Conservation (phyloP, 2,888 invertebrate species). For the Cheiracanthium punctorium region DNA sequence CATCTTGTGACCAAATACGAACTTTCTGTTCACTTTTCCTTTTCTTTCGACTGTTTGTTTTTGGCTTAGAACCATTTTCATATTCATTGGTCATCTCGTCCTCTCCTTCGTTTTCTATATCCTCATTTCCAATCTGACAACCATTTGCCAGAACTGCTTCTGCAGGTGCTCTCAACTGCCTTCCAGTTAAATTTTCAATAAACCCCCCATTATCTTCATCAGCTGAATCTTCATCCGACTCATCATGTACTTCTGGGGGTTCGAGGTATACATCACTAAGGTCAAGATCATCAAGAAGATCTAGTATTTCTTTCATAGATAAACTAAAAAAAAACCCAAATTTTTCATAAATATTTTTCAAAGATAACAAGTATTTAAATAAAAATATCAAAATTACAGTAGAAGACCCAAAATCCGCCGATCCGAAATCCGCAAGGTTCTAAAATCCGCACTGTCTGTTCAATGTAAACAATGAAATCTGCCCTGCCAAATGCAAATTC, state of each 20-base stretch:
- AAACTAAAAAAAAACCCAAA: no score
- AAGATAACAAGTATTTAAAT: no score
- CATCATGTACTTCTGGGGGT: not conserved
- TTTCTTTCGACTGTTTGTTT: not conserved
- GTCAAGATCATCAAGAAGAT: no score
- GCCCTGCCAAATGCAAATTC: no score
- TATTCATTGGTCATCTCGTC: not conserved
- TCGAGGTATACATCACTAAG: not conserved
- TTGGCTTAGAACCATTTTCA: not conserved
- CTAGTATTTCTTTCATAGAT: no score
- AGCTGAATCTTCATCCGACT: not conserved
- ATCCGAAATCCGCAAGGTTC: no score
- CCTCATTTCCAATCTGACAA: not conserved
- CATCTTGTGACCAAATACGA: not conserved
- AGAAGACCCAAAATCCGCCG: no score
- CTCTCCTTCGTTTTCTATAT: not conserved
- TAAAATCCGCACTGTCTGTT: no score
- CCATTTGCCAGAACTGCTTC: not conserved
- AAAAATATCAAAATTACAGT: no score
- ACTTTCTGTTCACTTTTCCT: not conserved
- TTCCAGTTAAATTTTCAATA: not conserved
- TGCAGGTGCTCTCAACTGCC: not conserved
- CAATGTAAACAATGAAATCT: no score
- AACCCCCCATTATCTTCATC: not conserved
- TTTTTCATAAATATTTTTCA: no score